Conservation (phyloP, 2,888 invertebrate genomes). For the Dilophus febrilis region DNA sequence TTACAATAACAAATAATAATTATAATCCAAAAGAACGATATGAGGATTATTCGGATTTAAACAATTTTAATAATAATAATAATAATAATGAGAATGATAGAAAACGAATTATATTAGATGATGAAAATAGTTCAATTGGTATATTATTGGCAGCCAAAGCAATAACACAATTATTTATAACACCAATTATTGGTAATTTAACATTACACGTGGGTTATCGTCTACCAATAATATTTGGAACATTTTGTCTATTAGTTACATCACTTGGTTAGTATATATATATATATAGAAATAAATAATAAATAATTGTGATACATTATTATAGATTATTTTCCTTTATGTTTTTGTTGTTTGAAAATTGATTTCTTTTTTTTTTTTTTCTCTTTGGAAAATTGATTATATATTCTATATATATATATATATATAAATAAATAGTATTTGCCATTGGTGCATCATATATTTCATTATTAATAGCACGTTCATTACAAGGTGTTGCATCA, state of each 20-base stretch:
- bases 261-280: slow-evolving; percentile 41
- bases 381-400: not conserved
- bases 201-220: slow-evolving; percentile 48
- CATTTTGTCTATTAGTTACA: slow-evolving; percentile 46
- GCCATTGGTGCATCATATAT: slow-evolving; percentile 54
- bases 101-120: slow-evolving; percentile 21
- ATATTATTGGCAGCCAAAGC: slow-evolving; percentile 60
- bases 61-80: not conserved
- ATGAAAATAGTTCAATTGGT: slow-evolving; percentile 50
- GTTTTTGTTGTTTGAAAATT: slow-evolving; percentile 6
- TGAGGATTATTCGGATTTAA: slow-evolving; percentile 3
- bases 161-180: slow-evolving; percentile 57
- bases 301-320: too few relatives aligned
- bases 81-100: not conserved
- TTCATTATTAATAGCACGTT: slow-evolving; percentile 51
- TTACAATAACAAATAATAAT: slow-evolving; percentile 17
- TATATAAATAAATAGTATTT: slow-evolving; percentile 49
- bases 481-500: slow-evolving; percentile 64
- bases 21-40: slow-evolving; percentile 7
- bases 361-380: slow-evolving; percentile 3
- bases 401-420: slow-evolving; percentile 12
- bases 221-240: slow-evolving; percentile 49
- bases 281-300: slow-evolving; percentile 7
- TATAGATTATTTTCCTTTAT: too few relatives aligned
- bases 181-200: slow-evolving; percentile 55